Base-by-base conservation (phyloP, 2,113 vertebrate genomes). In the Rhodinocichla rosea region DNA sequence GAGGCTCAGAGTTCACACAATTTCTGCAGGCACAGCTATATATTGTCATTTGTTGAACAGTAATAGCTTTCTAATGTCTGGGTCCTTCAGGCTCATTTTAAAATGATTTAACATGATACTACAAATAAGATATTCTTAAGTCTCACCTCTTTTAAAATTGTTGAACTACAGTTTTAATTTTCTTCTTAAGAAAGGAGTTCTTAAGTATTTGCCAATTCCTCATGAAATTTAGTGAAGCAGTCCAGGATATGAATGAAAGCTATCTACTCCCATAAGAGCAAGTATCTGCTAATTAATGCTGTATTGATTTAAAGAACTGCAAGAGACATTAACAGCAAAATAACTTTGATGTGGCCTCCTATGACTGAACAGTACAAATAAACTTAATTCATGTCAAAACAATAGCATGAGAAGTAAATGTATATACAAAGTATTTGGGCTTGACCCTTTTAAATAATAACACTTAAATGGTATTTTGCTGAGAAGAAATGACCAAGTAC, bases 311-410 rank as follows among this genome's bases (percentile, higher is more conserved):
- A 20, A 91, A 94, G 39, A 92, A 49, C 76, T 83, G 74, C 56
- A 57, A 89, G 35, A 74, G 44, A 71, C 45, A 33, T 52, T 37
- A 63, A 76, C 83, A 92, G 37, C 42, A 53, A 50, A 87, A 90
- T 26, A 76, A 69, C 55, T 94, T 92, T 74, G 90, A 24, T 6
- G 4, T 83, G 85, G 59, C 76, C 60, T 90, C 52, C 44, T 89
- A 27, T 28, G 77, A 55, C 17, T 30, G 75, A 44, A 23, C 4
- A 44, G 56, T 50, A 88, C 12, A 96, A 95, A 74, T 44, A 78
- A 93, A 81, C 76, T 74, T 42, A 80, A 80, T 86, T 93, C 17
- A 49, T 42, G 20, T 74, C 30, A 77, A 94, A 95, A 97, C 87
- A 96, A 90, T 91, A 91, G 93, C 6, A 6, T 82, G 68, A 92